Percentiles rank a stretch among this genome's conserved stretches.
Conservation (phyloP, 2,888 invertebrate genomes). For the Rhorus exstirpatorius region DNA sequence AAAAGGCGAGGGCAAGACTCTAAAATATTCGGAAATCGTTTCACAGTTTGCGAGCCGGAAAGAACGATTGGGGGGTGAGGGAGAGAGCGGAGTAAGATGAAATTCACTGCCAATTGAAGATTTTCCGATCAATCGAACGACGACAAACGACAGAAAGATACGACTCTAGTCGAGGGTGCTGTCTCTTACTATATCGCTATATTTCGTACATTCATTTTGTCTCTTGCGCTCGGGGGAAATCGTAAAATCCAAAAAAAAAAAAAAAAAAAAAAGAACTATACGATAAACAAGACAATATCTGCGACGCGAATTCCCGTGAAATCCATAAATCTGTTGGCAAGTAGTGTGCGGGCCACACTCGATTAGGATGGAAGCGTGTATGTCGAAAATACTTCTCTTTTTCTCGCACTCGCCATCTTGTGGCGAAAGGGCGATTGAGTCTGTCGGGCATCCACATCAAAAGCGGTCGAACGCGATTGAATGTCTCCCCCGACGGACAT, state of each 20-base stretch:
- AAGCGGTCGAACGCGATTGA: conserved; percentile 83
- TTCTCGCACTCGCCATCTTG: conserved; percentile 68
- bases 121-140: conserved; percentile 71
- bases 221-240: conserved; percentile 65
- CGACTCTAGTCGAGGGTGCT: conserved; percentile 31
- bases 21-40: conserved; percentile 59
- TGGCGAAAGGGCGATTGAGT: conserved; percentile 60
- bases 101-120: conserved; percentile 59
- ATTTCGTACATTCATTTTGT: conserved; percentile 17
- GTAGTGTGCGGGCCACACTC: conserved; percentile 27
- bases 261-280: too few relatives aligned
- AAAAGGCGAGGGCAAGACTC: conserved; percentile 15
- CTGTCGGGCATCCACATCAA: conserved; percentile 42
- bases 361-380: conserved; percentile 70
- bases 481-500: conserved; percentile 86
- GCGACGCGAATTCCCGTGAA: conserved; percentile 82
- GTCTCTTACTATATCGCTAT: not conserved
- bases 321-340: conserved; percentile 83
- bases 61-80: not conserved
- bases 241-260: conserved; percentile 65
- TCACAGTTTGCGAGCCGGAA: conserved; percentile 7
- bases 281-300: conserved; percentile 85
- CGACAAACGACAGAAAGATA: conserved; percentile 61
- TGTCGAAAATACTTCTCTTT: conserved; percentile 32
- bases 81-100: not conserved